These are phyloP conservation scores for Lochmaea crataegi DNA, from an alignment of 2,888 invertebrate species.

Conservation along the genomic window DNA sequence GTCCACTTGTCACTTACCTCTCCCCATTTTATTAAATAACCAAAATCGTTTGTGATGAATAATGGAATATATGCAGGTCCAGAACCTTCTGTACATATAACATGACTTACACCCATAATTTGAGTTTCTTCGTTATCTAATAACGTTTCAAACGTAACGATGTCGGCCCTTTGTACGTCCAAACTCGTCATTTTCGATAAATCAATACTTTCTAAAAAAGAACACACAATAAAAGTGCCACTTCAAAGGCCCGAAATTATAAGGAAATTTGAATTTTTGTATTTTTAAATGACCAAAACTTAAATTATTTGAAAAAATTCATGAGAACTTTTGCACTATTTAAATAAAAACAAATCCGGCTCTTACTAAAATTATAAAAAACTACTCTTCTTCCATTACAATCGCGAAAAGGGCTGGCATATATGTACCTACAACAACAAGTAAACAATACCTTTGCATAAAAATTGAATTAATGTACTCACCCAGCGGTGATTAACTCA, in stretches of 20 bases:
- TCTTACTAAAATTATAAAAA: constrained; percentile 63
- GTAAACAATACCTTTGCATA: neutral
- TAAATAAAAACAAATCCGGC: neutral
- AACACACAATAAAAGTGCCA: constrained; percentile 9
- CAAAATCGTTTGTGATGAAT: constrained; percentile 81
- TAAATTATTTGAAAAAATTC: too few species aligned
- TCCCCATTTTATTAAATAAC: constrained; percentile 78
- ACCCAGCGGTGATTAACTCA: constrained; percentile 77
- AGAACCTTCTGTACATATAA: constrained; percentile 75
- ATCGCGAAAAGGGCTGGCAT: constrained; percentile 80
- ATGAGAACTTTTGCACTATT: too few species aligned
- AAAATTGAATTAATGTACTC: constrained; percentile 50
- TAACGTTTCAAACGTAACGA: constrained; percentile 79
- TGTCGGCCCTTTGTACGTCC: constrained; percentile 78
- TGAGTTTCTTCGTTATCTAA: constrained; percentile 82
- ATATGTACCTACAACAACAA: constrained; percentile 71
- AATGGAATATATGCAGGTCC: constrained; percentile 75
- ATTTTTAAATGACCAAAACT: too few species aligned
- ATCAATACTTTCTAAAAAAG: constrained; percentile 73
- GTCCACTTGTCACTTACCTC: constrained; percentile 67
- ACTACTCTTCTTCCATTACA: constrained; percentile 79
- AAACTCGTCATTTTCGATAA: constrained; percentile 73
- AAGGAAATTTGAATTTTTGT: too few species aligned
- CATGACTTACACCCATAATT: constrained; percentile 79
- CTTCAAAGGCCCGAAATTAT: neutral